Evolutionary conservation across 2,888 invertebrate species (phyloP).

Genomic region (Spilosoma lubricipeda): DNA sequence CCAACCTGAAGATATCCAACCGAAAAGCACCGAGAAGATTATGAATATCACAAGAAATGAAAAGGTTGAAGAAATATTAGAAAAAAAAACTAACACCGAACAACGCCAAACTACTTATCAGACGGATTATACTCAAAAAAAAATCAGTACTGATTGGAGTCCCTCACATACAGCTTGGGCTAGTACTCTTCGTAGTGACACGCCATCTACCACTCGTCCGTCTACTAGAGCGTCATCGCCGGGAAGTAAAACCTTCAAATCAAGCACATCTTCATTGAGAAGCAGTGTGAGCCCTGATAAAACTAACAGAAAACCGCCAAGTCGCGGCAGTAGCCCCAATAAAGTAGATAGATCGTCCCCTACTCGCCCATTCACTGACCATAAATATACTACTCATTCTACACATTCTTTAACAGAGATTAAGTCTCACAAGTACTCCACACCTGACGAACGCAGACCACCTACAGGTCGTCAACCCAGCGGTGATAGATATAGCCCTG

Average conservation of each 20-base stretch:
- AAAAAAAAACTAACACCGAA: slow-evolving; percentile 70
- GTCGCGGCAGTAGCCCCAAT: slow-evolving; percentile 71
- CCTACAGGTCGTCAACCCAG: slow-evolving; percentile 65
- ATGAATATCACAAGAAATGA: slow-evolving; percentile 60
- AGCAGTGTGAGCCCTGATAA: slow-evolving; percentile 85
- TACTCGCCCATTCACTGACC: slow-evolving; percentile 64
- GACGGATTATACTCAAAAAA: slow-evolving; percentile 85
- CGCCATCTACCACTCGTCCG: slow-evolving; percentile 84
- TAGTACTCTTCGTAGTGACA: slow-evolving; percentile 89
- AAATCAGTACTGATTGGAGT: slow-evolving; percentile 88
- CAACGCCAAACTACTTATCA: slow-evolving; percentile 88
- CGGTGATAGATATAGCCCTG: slow-evolving; percentile 64
- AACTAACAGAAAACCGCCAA: slow-evolving; percentile 65
- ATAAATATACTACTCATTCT: slow-evolving; percentile 66
- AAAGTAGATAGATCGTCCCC: slow-evolving; percentile 72
- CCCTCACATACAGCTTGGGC: slow-evolving; percentile 92
- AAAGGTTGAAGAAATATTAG: slow-evolving; percentile 63
- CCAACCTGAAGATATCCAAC: slow-evolving; percentile 5
- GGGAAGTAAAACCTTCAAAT: slow-evolving; percentile 82
- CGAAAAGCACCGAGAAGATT: slow-evolving; percentile 40
- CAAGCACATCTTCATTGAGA: slow-evolving; percentile 84
- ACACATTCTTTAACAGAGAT: slow-evolving; percentile 64
- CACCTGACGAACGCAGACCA: slow-evolving; percentile 62
- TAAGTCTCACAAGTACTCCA: slow-evolving; percentile 61
- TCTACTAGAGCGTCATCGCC: slow-evolving; percentile 85